These are phyloP conservation scores for Allygus modestus DNA, from an alignment of 2,888 invertebrate genomes.

Conservation along the genomic window DNA sequence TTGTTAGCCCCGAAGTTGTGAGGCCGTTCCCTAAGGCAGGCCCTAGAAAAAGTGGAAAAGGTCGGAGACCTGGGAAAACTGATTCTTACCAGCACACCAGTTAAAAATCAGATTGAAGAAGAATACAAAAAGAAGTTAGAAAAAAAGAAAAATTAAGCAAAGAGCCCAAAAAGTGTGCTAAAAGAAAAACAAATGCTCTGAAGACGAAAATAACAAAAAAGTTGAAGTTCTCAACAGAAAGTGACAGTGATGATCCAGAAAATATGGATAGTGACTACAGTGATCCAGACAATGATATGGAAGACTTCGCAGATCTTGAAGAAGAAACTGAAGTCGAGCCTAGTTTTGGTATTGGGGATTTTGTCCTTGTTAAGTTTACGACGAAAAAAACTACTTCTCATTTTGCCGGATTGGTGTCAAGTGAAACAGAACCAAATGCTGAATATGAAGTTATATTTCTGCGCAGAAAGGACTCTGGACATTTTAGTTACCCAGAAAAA, in stretches of 20 bases:
- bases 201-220: constrained; percentile 58
- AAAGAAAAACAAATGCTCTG: not conserved
- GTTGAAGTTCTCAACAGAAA: constrained; percentile 23
- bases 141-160: constrained; percentile 34
- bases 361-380: constrained; percentile 55
- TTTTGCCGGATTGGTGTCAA: constrained; percentile 42
- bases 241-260: too few relatives aligned
- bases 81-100: constrained; percentile 61
- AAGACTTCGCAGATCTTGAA: not conserved
- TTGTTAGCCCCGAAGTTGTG: constrained; percentile 14
- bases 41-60: constrained; percentile 57
- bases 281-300: constrained; percentile 32
- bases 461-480: constrained; percentile 33
- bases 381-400: constrained; percentile 39
- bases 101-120: constrained; percentile 60
- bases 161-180: not conserved
- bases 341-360: constrained; percentile 13
- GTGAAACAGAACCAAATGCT: not conserved
- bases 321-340: not conserved
- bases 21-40: constrained; percentile 59
- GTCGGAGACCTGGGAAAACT: constrained; percentile 57
- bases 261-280: constrained; percentile 17
- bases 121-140: constrained; percentile 11
- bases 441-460: constrained; percentile 37
- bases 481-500: constrained; percentile 33